phyloP scores from a whole-genome alignment of 2,113 vertebrate genomes.

The Neolamprologus kungweensis region DNA sequence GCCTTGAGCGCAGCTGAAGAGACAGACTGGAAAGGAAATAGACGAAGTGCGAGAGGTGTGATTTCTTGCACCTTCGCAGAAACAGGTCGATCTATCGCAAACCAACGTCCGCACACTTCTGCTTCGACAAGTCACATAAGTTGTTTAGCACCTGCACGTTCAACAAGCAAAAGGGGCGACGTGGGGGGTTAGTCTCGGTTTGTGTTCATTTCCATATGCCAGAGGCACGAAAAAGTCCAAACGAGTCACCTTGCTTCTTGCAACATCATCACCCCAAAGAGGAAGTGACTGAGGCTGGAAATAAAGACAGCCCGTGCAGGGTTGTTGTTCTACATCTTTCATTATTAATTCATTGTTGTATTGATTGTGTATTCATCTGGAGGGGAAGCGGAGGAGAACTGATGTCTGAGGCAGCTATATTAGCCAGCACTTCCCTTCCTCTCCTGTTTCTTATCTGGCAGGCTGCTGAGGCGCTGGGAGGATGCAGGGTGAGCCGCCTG shows the following conservation, averaged over 20 bases:
- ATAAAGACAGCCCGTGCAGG: slow-evolving; percentile 40
- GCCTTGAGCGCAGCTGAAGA: slow-evolving; percentile 8
- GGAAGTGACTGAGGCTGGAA: slow-evolving; percentile 34
- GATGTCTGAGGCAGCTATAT: slow-evolving; percentile 33
- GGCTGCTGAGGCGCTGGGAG: background rate
- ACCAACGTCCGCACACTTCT: background rate
- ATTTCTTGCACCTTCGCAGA: slow-evolving; percentile 40
- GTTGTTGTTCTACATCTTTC: slow-evolving; percentile 68
- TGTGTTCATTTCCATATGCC: background rate
- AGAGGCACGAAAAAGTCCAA: background rate
- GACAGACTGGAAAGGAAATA: background rate
- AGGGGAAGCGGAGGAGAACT: slow-evolving; percentile 21
- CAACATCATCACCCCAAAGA: background rate
- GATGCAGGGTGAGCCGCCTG: background rate
- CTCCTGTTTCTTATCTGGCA: slow-evolving; percentile 9
- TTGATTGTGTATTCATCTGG: slow-evolving; percentile 65
- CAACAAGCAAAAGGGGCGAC: background rate
- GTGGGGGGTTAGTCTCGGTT: background rate
- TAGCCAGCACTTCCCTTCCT: background rate
- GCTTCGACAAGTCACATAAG: background rate
- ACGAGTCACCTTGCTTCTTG: background rate
- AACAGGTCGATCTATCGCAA: slow-evolving; percentile 32
- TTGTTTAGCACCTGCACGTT: slow-evolving; percentile 1
- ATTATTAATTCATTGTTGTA: slow-evolving; percentile 72
- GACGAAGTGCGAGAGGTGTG: background rate